phyloP scores from a whole-genome alignment of 2,113 vertebrate genomes.

The Spea multiplicata region DNA sequence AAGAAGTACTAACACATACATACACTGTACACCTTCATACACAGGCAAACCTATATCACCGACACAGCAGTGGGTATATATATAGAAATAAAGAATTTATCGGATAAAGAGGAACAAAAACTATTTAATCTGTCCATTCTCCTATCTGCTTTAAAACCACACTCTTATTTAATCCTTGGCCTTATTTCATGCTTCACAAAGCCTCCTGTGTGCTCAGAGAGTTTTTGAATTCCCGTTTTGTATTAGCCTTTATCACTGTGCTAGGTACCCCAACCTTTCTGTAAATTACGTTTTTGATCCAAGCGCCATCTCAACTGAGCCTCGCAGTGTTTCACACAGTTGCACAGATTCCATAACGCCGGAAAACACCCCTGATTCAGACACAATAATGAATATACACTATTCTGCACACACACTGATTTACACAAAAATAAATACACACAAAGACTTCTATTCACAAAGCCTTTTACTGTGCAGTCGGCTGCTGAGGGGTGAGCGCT shows the following conservation, averaged over 20 bases:
- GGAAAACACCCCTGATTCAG: too few species aligned
- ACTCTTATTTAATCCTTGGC: slow-evolving; percentile 1
- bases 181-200: slow-evolving; percentile 1
- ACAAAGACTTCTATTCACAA: too few species aligned
- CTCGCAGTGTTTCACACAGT: too few species aligned
- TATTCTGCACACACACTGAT: too few species aligned
- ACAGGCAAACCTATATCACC: background rate
- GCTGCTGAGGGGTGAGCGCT: too few species aligned
- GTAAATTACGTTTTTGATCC: background rate
- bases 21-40: background rate
- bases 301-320: too few species aligned
- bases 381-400: too few species aligned
- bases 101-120: background rate
- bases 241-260: background rate
- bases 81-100: slow-evolving; percentile 1
- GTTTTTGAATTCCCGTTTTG: background rate
- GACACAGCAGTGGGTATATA: background rate
- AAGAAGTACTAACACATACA: background rate
- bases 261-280: background rate
- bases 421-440: too few species aligned
- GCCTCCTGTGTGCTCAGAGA: background rate
- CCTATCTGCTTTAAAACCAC: background rate
- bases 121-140: background rate
- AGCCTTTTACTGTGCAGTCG: too few species aligned
- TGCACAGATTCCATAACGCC: too few species aligned